Percentiles rank a stretch among this genome's conserved stretches.
Conservation (phyloP, 2,888 invertebrate genomes). For the Escarpia spicata region DNA sequence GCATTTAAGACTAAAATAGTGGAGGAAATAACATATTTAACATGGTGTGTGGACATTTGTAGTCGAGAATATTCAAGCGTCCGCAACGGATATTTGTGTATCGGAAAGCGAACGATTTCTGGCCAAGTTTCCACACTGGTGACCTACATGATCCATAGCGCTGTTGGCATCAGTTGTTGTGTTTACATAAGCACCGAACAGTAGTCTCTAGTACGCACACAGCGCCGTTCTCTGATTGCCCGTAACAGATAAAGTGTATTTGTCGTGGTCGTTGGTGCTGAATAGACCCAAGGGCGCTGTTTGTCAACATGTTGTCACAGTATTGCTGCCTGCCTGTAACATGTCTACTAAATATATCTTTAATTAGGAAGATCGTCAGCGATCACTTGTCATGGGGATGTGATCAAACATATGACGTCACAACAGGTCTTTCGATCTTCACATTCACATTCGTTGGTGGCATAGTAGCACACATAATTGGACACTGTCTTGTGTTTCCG, state of each 20-base stretch:
- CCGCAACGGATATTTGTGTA: not conserved
- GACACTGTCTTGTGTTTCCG: too few relatives aligned
- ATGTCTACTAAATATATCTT: not conserved
- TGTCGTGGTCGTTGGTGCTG: not conserved
- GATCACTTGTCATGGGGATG: too few relatives aligned
- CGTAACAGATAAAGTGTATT: not conserved
- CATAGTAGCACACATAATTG: too few relatives aligned
- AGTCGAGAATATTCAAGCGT: not conserved
- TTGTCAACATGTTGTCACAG: not conserved
- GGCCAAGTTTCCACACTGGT: not conserved
- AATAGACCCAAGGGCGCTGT: not conserved
- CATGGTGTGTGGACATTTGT: too few relatives aligned
- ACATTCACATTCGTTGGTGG: too few relatives aligned
- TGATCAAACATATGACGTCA: too few relatives aligned
- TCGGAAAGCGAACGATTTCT: not conserved
- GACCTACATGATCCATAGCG: not conserved
- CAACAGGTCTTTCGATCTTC: too few relatives aligned
- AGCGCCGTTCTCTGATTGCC: not conserved
- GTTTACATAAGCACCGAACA: not conserved
- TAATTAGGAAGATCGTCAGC: too few relatives aligned
- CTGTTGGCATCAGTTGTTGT: not conserved
- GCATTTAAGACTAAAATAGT: too few relatives aligned
- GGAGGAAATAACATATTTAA: too few relatives aligned
- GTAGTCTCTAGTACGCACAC: not conserved
- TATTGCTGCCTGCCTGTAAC: not conserved